Conservation (phyloP, 2,113 vertebrate species). For the Sander vitreus region DNA sequence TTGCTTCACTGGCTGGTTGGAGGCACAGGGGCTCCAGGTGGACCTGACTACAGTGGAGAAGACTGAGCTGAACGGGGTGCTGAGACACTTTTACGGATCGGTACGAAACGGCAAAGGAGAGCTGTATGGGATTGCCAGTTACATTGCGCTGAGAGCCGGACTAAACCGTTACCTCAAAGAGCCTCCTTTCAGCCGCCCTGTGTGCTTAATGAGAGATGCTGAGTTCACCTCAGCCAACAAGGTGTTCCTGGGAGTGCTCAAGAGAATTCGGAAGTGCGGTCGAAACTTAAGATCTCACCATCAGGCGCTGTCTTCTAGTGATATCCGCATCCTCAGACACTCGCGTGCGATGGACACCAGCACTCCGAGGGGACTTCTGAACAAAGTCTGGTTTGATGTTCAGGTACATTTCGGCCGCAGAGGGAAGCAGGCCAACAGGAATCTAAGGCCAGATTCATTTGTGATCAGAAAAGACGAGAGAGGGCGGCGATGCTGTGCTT, state of each 20-base stretch:
- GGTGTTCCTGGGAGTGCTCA: conserved; percentile 35
- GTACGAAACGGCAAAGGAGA: conserved; percentile 38
- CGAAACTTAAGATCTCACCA: conserved; percentile 4
- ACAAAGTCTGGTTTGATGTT: conserved; percentile 41
- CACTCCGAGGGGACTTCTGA: conserved; percentile 27
- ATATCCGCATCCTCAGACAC: conserved; percentile 31
- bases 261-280: conserved; percentile 21
- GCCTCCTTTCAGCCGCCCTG: background rate
- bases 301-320: conserved; percentile 6
- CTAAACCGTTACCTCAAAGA: conserved; percentile 23
- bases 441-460: conserved; percentile 34
- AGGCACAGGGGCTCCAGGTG: conserved; percentile 28
- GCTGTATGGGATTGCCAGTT: conserved; percentile 40
- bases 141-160: conserved; percentile 36
- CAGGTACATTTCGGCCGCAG: conserved; percentile 35
- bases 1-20: conserved; percentile 24
- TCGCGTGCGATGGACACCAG: conserved; percentile 15
- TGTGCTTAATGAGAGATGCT: conserved; percentile 33
- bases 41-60: background rate
- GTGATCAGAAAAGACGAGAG: background rate
- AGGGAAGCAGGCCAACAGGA: conserved; percentile 43
- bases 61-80: conserved; percentile 15
- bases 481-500: conserved; percentile 16
- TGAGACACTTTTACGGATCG: conserved; percentile 32
- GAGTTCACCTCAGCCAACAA: conserved; percentile 36